A percentile compares a stretch with the other conserved stretches of the same genome.
These are phyloP conservation scores for Lamproptera curius DNA, from an alignment of 2,888 invertebrate species.

Conservation along the genomic window DNA sequence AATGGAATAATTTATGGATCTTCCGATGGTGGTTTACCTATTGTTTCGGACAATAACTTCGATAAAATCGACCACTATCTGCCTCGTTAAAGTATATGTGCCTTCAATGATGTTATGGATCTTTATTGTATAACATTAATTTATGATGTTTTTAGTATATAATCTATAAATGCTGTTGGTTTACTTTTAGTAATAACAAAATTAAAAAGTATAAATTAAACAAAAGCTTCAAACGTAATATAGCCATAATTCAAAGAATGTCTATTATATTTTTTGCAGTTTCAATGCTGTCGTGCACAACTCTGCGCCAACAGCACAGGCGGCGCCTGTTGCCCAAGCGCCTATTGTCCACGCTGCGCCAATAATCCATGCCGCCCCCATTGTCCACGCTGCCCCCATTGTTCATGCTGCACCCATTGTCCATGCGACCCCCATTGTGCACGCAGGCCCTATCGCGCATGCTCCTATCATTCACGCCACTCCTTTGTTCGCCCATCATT, in stretches of 20 bases:
- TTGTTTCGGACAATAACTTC: conserved; percentile 60
- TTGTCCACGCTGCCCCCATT: conserved; percentile 28
- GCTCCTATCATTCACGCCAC: conserved; percentile 34
- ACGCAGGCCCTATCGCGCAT: conserved; percentile 35
- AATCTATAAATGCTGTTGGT: too few species aligned
- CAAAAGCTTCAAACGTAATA: too few species aligned
- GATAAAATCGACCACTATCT: conserved; percentile 47
- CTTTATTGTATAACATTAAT: too few species aligned
- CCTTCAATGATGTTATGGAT: conserved; percentile 2
- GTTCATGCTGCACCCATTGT: conserved; percentile 27
- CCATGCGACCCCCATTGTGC: conserved; percentile 34
- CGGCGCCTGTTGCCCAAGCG: conserved; percentile 37
- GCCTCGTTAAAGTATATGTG: conserved; percentile 14
- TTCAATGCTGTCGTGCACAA: conserved; percentile 70
- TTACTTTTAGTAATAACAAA: too few species aligned
- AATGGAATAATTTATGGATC: conserved; percentile 31
- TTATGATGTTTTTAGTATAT: too few species aligned
- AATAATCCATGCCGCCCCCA: conserved; percentile 29
- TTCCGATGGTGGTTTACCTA: conserved; percentile 40
- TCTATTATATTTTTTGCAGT: conserved; percentile 42
- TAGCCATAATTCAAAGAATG: too few species aligned
- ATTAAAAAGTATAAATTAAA: too few species aligned
- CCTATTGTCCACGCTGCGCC: conserved; percentile 33
- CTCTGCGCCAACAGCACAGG: conserved; percentile 54
- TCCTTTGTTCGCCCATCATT: conserved; percentile 46